Percentiles rank a stretch among this genome's conserved stretches.
Conservation (phyloP, 2,797 vertebrate species). For the Hydrophis major region DNA sequence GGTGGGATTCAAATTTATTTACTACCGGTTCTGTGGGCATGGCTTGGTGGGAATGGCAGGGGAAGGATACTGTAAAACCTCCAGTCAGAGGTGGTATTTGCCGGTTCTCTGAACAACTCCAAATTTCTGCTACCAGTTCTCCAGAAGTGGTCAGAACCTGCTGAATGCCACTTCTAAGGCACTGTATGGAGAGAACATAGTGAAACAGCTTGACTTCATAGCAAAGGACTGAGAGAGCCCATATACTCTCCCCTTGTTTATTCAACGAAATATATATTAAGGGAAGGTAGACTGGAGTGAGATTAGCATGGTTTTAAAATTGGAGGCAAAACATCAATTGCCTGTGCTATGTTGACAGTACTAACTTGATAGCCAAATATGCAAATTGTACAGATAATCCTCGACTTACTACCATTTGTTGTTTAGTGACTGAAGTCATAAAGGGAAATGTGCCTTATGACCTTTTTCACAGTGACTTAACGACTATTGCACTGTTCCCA, state of each 20-base stretch:
- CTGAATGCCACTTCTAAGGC: no score
- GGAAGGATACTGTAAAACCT: no score
- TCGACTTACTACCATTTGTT: not conserved
- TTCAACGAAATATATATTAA: not conserved
- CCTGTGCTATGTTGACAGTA: not conserved
- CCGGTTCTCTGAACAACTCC: no score
- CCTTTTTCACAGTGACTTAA: not conserved
- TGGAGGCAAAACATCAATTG: not conserved
- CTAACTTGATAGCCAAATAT: not conserved
- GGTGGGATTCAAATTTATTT: no score
- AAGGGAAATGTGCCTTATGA: not conserved
- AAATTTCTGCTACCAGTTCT: no score
- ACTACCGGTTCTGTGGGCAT: no score
- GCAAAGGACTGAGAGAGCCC: not conserved
- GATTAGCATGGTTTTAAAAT: not conserved
- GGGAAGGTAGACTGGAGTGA: not conserved
- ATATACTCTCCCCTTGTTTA: not conserved
- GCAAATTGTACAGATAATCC: not conserved
- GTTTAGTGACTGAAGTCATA: not conserved
- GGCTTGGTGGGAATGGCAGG: no score
- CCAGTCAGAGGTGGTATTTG: no score
- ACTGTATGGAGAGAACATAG: not conserved
- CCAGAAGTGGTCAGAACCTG: no score
- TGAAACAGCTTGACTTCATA: not conserved
- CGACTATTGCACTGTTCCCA: rapidly evolving